A percentile compares a stretch with the other conserved stretches of the same genome.
These are phyloP conservation scores for Ichneumoninae sp. DNA, from an alignment of 2,888 invertebrate species.

Conservation along the genomic window DNA sequence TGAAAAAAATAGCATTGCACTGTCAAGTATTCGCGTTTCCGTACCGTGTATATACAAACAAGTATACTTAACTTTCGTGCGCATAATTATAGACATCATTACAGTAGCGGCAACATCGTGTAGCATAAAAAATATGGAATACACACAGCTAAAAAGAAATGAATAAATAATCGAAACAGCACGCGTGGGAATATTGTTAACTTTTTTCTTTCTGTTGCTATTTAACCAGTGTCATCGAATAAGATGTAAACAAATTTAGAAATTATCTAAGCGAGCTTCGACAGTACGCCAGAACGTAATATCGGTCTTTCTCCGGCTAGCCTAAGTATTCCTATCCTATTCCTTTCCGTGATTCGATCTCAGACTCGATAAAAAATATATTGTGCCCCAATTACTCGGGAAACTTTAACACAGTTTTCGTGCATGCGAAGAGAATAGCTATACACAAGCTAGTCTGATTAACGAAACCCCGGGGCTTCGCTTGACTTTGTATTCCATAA, in stretches of 20 bases:
- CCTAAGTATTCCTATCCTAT: background rate
- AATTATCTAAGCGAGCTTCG: background rate
- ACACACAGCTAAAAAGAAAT: background rate
- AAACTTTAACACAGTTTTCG: background rate
- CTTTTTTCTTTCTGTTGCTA: background rate
- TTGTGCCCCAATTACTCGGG: background rate
- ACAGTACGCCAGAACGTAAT: too few relatives aligned
- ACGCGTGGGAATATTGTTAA: background rate
- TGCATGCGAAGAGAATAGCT: background rate
- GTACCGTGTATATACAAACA: background rate
- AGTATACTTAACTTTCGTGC: constrained; percentile 17
- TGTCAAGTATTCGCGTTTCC: background rate
- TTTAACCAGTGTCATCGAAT: background rate
- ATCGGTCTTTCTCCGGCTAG: too few relatives aligned
- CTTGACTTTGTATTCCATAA: constrained; percentile 38
- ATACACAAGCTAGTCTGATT: constrained; percentile 30
- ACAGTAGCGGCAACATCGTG: background rate
- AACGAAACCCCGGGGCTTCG: constrained; percentile 31
- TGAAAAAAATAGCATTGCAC: constrained; percentile 1
- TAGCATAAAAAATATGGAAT: background rate
- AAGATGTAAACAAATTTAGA: background rate
- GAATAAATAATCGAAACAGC: background rate
- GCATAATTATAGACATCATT: background rate
- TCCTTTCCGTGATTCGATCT: background rate
- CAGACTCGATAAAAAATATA: background rate